Evolutionary conservation across 2,888 invertebrate genomes (phyloP), one percentile per base, ranked within the genome.

Genomic region (Perithous albicinctus): DNA sequence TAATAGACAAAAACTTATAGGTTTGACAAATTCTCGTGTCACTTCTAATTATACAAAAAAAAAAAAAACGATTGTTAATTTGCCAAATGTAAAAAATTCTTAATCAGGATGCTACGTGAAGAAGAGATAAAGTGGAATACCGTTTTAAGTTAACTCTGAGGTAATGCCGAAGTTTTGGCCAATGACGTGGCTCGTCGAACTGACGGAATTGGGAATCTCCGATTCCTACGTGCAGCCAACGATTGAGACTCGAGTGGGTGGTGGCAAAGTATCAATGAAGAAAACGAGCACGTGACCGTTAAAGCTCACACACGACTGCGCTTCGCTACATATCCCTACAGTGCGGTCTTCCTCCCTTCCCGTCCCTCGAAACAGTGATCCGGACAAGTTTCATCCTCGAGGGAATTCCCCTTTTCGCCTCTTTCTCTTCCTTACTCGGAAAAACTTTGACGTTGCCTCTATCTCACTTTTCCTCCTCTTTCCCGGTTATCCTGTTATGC

Each of bases 351-450:
- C 59, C 63, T 69, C 18, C 51, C 63, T 80, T 76, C 70, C 77
- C 79, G 69, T 82, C 67, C 75, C 82, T 85, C 83, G 85, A 82
- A 82, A 78, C 74, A 80, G 74, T 82, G 87, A 85, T 86, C 86
- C 85, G 79, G 81, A 83, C 79, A 89, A 90, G 85, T 90, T 90
- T 87, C 84, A 85, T 86, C 85, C 90, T 85, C 87, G 66, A 74
- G 89, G 86, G 89, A 88, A 78, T 70, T 85, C 74, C 84, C 87
- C 87, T 88, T n/a, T 87, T 87, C 88, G 88, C 88, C 88, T 86
- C 41, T 80, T 63, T 32, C 56, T n/a, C n/a, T n/a, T 66, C 72
- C 61, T 73, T 32, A 23, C 35, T 2, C 15, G 23, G 20, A 64
- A 78, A 89, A 90, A 90, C 87, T 89, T 89, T 86, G 80, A 85